A percentile compares a stretch with the other conserved stretches of the same genome.
phyloP scores from a whole-genome alignment of 2,888 invertebrate species.

The Terebella lapidaria region DNA sequence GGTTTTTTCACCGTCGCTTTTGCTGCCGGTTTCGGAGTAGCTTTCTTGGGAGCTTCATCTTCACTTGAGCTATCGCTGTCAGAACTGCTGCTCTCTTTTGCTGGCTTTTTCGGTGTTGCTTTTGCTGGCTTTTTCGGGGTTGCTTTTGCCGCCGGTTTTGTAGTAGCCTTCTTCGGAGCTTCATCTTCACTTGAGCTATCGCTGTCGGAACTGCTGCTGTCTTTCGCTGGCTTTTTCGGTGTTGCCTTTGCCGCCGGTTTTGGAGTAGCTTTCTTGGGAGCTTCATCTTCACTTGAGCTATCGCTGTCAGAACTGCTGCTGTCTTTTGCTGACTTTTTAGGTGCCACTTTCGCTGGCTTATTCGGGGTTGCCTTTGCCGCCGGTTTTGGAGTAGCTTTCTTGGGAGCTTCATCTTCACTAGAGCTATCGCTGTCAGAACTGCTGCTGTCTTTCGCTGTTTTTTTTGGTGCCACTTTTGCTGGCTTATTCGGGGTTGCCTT shows the following conservation, averaged over 20 bases:
- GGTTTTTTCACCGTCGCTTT: neutral
- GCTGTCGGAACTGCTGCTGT: neutral
- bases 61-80: too few relatives aligned
- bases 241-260: neutral
- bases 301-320: neutral
- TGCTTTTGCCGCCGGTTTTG: neutral
- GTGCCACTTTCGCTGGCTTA: too few relatives aligned
- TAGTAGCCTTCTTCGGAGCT: neutral
- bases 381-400: slow-evolving; percentile 14
- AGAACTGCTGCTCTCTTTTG: too few relatives aligned
- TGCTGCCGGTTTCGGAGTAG: neutral
- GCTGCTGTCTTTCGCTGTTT: neutral
- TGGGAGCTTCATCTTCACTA: neutral
- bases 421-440: neutral
- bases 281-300: neutral
- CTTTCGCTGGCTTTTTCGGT: neutral
- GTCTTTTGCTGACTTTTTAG: too few relatives aligned
- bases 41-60: too few relatives aligned
- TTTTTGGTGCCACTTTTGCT: neutral
- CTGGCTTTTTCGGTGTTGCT: too few relatives aligned
- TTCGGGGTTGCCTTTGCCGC: too few relatives aligned
- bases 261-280: neutral
- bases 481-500: neutral
- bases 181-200: slow-evolving; percentile 1
- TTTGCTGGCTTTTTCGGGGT: neutral